Base-by-base conservation (phyloP, 1,140 invertebrate genomes). In the Saccostrea echinata region DNA sequence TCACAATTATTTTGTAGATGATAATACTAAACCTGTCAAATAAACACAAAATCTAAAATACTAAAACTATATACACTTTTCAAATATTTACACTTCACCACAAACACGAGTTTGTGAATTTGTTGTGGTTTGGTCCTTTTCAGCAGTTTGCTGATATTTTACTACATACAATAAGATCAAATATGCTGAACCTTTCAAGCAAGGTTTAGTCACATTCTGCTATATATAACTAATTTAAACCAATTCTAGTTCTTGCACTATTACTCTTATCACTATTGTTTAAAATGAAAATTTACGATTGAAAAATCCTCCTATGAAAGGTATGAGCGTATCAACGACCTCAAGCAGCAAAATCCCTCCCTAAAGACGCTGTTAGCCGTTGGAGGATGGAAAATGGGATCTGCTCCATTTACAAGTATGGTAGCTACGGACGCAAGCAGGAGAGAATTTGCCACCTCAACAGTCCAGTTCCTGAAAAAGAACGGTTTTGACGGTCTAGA, bases 361-460 rank as follows among this genome's bases (percentile, higher is more conserved):
- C 95, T 99, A 55, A 98, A 98, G 96, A 97, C 98, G 85, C 94
- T 99, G 3, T 94, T 99, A 53, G 98, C 98, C 6, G 98, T 99
- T 84, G 98, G 98, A 84, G 98, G 98, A 11, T 99, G 98, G 98
- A 97, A 97, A 21, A 98, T 98, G 91, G 98, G 97, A n/a, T 98
- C 97, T 0, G 98, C 97, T 0, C 97, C 98, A 2, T 99, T 99
- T 96, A 98, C 92, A 43, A 90, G 86, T 43, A 92, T 94, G 91
- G 91, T 92, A 16, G 84, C 90, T 13, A 98, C 92, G 98, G 21
- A 97, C 24, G 27, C 81, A 33, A 86, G 57, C 51, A 96, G 95
- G 21, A 93, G 97, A 0, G 94, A 96, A 92, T 99, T 99, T 92
- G 97, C 98, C 6, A 98, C 98, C 92, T 97, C 98, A 93, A 97